Conservation (phyloP, 2,797 vertebrate species). For the Gambelia wislizenii region DNA sequence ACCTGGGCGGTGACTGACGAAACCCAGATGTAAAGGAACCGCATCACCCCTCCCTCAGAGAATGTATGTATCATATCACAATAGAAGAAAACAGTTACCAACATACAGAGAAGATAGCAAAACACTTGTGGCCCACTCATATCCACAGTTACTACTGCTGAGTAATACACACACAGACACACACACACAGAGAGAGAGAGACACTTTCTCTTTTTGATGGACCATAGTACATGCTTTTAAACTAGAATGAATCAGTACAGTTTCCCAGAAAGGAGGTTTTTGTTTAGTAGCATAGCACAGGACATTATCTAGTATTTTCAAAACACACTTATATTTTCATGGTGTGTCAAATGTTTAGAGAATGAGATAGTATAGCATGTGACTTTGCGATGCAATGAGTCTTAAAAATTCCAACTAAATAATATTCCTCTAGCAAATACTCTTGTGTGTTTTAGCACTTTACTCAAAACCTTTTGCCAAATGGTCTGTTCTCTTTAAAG, state of each 20-base stretch:
- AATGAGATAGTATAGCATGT: constrained; percentile 1
- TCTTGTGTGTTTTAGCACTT: constrained; percentile 38
- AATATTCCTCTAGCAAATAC: constrained; percentile 12
- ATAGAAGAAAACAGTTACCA: background rate
- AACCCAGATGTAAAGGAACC: too few species aligned
- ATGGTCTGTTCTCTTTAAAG: constrained; percentile 36
- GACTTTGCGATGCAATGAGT: background rate
- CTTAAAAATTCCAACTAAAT: constrained; percentile 32
- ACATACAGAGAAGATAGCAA: background rate
- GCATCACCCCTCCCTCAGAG: too few species aligned
- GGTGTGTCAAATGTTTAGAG: background rate
- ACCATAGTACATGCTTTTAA: background rate
- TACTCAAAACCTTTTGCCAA: constrained; percentile 50
- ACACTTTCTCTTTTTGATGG: background rate
- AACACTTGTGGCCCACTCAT: background rate
- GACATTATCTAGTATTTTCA: background rate
- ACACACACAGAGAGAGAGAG: background rate
- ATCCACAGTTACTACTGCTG: background rate
- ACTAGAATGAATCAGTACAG: background rate
- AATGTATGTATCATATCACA: too few species aligned
- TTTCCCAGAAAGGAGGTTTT: background rate
- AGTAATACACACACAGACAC: background rate
- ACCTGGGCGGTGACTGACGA: too few species aligned
- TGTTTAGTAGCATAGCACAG: background rate
- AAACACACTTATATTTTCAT: background rate